phyloP scores from a whole-genome alignment of 2,888 invertebrate species.

The Erynnis tages region DNA sequence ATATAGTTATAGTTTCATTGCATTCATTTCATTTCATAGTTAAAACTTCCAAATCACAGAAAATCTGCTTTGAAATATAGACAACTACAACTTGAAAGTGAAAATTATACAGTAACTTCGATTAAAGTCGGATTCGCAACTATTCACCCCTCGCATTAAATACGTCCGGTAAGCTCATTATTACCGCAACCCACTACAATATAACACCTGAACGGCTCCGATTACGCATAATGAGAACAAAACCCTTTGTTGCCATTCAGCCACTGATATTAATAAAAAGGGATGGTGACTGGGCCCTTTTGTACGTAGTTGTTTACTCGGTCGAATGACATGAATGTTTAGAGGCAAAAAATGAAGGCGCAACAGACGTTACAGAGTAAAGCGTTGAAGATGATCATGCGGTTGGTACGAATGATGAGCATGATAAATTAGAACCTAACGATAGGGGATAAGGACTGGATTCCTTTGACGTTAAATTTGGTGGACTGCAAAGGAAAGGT shows the following conservation, averaged over 20 bases:
- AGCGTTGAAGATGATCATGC: slow-evolving; percentile 40
- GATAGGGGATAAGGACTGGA: slow-evolving; percentile 37
- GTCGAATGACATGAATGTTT: slow-evolving; percentile 70
- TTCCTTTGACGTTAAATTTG: slow-evolving; percentile 36
- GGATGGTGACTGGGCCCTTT: slow-evolving; percentile 66
- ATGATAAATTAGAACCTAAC: slow-evolving; percentile 35
- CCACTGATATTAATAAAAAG: slow-evolving; percentile 76
- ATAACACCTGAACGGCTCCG: slow-evolving; percentile 74
- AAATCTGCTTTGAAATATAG: no score
- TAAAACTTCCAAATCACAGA: no score
- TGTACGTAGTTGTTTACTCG: slow-evolving; percentile 66
- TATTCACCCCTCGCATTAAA: neutral
- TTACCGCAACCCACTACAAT: slow-evolving; percentile 56
- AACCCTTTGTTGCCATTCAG: slow-evolving; percentile 71
- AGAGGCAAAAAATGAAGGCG: slow-evolving; percentile 57
- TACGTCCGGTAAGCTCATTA: slow-evolving; percentile 54
- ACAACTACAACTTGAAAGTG: neutral
- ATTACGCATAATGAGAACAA: slow-evolving; percentile 72
- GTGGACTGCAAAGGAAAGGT: slow-evolving; percentile 31
- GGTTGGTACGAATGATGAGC: slow-evolving; percentile 37
- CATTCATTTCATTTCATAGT: no score
- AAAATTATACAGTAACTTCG: no score
- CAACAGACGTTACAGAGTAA: slow-evolving; percentile 50
- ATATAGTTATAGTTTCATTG: no score
- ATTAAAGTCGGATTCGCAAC: neutral